Percentiles rank a stretch among this genome's conserved stretches.
phyloP scores from a whole-genome alignment of 2,113 vertebrate genomes.

The Apodemus speciosus region DNA sequence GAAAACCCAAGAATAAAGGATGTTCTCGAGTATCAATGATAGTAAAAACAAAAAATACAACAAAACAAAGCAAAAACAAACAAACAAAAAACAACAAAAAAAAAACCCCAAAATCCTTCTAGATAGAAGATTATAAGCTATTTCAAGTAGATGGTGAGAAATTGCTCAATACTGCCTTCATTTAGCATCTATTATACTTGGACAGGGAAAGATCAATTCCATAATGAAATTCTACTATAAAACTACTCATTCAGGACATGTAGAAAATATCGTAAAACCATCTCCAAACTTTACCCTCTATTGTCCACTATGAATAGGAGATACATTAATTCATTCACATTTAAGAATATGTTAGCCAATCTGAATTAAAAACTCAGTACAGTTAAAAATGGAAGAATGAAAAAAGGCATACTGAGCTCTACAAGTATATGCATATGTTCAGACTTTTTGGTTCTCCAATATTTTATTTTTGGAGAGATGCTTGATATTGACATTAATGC shows the following conservation, averaged over 20 bases:
- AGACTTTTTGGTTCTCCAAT: neutral
- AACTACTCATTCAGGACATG: neutral
- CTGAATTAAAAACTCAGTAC: neutral
- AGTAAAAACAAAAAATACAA: too few species aligned
- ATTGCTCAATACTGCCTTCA: neutral
- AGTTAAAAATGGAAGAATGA: neutral
- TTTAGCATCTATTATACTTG: neutral
- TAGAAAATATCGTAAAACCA: neutral
- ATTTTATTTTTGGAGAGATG: neutral
- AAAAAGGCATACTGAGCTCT: neutral
- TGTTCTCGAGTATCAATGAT: too few species aligned
- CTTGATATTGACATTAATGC: neutral
- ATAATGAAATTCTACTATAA: neutral
- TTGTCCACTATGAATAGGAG: neutral
- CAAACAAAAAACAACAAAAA: too few species aligned
- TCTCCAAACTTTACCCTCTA: neutral
- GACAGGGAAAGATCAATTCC: neutral
- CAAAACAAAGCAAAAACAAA: too few species aligned
- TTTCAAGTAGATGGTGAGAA: neutral
- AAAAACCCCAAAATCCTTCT: neutral
- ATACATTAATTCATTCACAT: neutral
- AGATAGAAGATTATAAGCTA: neutral
- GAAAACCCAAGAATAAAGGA: too few species aligned
- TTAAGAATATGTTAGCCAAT: neutral
- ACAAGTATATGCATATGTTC: neutral